Percentiles rank a stretch among this genome's conserved stretches.
These are phyloP conservation scores for Lacanobia wlatinum DNA, from an alignment of 2,888 invertebrate species.

Conservation along the genomic window DNA sequence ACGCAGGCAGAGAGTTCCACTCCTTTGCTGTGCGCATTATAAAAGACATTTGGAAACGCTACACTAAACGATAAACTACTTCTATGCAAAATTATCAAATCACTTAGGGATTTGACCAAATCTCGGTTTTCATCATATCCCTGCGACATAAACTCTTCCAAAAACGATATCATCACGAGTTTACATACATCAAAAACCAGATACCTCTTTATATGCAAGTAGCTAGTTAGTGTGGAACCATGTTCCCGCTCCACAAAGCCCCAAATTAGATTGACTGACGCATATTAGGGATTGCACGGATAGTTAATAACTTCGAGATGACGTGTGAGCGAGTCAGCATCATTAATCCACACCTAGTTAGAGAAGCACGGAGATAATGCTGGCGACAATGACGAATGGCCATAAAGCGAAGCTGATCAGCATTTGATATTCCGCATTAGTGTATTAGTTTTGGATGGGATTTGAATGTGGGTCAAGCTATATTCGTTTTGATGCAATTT, in stretches of 20 bases:
- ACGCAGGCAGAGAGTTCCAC: too few relatives aligned
- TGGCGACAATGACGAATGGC: conserved; percentile 28
- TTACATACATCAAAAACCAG: too few relatives aligned
- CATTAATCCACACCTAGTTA: background rate
- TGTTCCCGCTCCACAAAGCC: background rate
- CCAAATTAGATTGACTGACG: conserved; percentile 10
- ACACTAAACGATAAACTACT: too few relatives aligned
- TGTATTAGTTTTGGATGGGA: conserved; percentile 1
- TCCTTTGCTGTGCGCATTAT: too few relatives aligned
- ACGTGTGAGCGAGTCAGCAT: conserved; percentile 1
- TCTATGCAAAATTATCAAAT: too few relatives aligned
- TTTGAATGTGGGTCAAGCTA: background rate
- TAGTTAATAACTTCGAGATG: conserved; percentile 17
- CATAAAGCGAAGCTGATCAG: conserved; percentile 5
- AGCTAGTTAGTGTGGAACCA: conserved; percentile 7
- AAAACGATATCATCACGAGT: too few relatives aligned
- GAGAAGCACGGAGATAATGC: background rate
- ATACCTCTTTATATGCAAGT: too few relatives aligned
- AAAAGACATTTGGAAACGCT: too few relatives aligned
- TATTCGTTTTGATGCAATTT: background rate
- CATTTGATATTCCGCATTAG: conserved; percentile 10
- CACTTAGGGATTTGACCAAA: too few relatives aligned
- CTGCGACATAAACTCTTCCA: too few relatives aligned
- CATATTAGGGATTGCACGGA: conserved; percentile 1
- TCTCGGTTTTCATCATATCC: too few relatives aligned